Evolutionary conservation across 1,140 invertebrate species (phyloP), one percentile per base, ranked within the genome.

Genomic region (Rhopalosiphum padi): DNA sequence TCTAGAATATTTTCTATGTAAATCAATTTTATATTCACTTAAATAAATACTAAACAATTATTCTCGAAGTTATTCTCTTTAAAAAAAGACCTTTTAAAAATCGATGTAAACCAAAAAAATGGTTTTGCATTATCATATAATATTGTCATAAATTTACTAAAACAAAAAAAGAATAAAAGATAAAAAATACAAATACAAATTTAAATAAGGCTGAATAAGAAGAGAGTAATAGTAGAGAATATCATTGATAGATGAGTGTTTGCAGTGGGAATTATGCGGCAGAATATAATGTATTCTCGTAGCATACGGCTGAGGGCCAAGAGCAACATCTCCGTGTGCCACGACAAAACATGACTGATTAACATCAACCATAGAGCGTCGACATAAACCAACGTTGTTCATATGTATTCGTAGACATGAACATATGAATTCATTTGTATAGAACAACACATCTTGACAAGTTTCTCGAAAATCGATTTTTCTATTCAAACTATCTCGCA

Each of bases 311-410:
- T 23, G 48, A 51, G 30, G 41, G 90, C 55, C 30, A 48, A 60
- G 23, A 60, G 30, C 30, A 51, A 77, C 68, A 68, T 93, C 77
- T 93, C 46, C 68, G 35, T 46, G 77, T 92, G 82, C 91, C 91
- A 86, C 46, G 91, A 86, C 82, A 55, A 93, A 86, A 86, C 37
- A 93, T 86, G 91, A 93, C 91, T 86, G 91, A 93, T 93, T 93
- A 91, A 85, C 90, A 82, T 77, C 90, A 35, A 48, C 43, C 46
- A n/a, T n/a, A 48, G 43, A 87, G 86, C 88, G 88, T 55, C 88
- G 88, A 55, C 88, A 55, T 35, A 89, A 51, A 89, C 87, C 48
- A 51, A 51, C 46, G 46, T 30, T 41, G 85, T 30, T 86, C 30
- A n/a, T 46, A 87, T n/a, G 85, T 87, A 87, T 87, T 46, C 85